A percentile compares a stretch with the other conserved stretches of the same genome.
Conservation (phyloP, 1,140 invertebrate genomes). For the Galleria mellonella region DNA sequence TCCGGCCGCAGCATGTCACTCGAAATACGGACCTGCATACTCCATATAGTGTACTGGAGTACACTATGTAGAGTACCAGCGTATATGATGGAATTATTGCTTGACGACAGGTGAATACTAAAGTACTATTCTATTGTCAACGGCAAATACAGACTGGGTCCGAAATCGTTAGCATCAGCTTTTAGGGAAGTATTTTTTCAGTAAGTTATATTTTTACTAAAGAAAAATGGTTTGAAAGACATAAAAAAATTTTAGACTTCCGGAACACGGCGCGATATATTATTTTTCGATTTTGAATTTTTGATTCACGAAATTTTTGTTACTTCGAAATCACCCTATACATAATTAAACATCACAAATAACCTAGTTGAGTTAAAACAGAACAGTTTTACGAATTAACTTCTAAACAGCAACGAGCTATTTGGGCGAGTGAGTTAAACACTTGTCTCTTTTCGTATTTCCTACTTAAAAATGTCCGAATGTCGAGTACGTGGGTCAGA, state of each 20-base stretch:
- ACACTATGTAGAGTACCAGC: too few species aligned
- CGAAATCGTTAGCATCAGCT: constrained; percentile 6
- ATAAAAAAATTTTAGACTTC: too few species aligned
- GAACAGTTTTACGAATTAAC: constrained; percentile 5
- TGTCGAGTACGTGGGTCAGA: constrained; percentile 17
- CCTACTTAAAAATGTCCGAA: constrained; percentile 52
- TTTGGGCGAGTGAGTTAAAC: constrained; percentile 14
- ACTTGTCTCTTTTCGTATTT: constrained; percentile 31
- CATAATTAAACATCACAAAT: too few species aligned
- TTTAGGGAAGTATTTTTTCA: too few species aligned
- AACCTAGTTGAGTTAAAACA: too few species aligned
- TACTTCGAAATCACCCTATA: too few species aligned
- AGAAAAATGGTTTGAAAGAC: too few species aligned
- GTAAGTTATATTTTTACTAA: too few species aligned
- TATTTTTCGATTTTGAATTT: too few species aligned
- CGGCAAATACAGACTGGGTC: background rate
- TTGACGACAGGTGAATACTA: constrained; percentile 51
- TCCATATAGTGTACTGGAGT: too few species aligned
- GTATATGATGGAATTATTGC: constrained; percentile 40
- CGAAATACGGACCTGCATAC: constrained; percentile 28
- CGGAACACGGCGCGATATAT: too few species aligned
- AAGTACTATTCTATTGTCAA: constrained; percentile 33
- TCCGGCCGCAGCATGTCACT: constrained; percentile 43
- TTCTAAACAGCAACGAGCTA: constrained; percentile 9
- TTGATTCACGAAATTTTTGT: too few species aligned